Evolutionary conservation across 2,888 invertebrate genomes (phyloP).

Genomic region (Linyphia triangularis): DNA sequence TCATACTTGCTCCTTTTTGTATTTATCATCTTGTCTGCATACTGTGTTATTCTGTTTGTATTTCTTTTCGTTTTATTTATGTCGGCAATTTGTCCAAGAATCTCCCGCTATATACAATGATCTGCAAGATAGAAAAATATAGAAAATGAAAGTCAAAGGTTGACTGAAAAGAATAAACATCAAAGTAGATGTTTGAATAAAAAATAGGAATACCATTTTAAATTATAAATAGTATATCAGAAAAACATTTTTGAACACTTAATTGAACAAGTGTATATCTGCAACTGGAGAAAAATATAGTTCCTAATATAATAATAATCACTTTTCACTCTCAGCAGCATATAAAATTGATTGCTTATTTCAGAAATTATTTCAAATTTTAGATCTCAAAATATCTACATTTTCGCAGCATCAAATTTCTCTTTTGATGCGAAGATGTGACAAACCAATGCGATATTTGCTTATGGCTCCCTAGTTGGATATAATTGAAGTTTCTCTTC

Average conservation of each 20-base stretch:
- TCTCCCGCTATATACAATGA: constrained; percentile 38
- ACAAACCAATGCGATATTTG: background rate
- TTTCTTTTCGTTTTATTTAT: constrained; percentile 46
- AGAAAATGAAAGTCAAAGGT: too few relatives aligned
- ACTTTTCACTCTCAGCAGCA: too few relatives aligned
- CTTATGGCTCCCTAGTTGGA: background rate
- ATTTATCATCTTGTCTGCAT: background rate
- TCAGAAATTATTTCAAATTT: background rate
- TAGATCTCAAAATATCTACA: background rate
- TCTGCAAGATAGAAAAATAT: constrained; percentile 12
- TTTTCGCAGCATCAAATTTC: background rate
- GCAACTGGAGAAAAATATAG: too few relatives aligned
- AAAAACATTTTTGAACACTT: too few relatives aligned
- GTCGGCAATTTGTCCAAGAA: constrained; percentile 33
- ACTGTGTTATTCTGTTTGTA: background rate
- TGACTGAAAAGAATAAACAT: too few relatives aligned
- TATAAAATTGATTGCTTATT: too few relatives aligned
- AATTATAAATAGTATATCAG: too few relatives aligned
- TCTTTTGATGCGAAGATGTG: background rate
- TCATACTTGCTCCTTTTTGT: background rate
- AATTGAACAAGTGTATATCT: too few relatives aligned
- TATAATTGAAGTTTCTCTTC: background rate
- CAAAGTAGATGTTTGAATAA: too few relatives aligned
- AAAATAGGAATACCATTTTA: too few relatives aligned
- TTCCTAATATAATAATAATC: too few relatives aligned